Evolutionary conservation across 2,113 vertebrate genomes (phyloP).

Genomic region (Zosterops lateralis): DNA sequence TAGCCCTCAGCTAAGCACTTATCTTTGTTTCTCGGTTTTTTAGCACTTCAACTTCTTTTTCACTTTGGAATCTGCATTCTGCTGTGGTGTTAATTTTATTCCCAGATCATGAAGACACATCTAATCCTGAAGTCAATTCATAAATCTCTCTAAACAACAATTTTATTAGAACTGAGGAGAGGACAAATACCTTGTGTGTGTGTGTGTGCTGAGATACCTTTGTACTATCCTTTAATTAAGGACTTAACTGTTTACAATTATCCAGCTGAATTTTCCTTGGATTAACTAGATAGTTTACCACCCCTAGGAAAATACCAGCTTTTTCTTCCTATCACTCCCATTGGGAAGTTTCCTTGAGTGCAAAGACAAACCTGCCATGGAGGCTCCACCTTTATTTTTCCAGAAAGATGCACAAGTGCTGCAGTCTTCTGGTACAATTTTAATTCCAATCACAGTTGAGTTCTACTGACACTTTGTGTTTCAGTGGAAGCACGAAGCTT

Average conservation of each 20-base stretch:
- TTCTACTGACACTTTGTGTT: not conserved
- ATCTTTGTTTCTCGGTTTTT: not conserved
- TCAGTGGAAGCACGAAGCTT: not conserved
- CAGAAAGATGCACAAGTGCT: not conserved
- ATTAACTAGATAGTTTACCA: slow-evolving; percentile 47
- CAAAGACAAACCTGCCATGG: not conserved
- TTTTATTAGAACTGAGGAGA: slow-evolving; percentile 57
- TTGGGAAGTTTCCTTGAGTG: not conserved
- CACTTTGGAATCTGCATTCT: not conserved
- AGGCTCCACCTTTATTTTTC: not conserved
- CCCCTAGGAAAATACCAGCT: slow-evolving; percentile 29
- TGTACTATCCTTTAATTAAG: slow-evolving; percentile 65
- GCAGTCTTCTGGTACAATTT: not conserved
- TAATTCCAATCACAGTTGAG: slow-evolving; percentile 34
- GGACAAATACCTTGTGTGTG: not conserved
- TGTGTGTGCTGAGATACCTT: slow-evolving; percentile 44
- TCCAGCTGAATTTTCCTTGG: slow-evolving; percentile 28
- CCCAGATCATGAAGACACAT: slow-evolving; percentile 6
- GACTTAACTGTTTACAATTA: slow-evolving; percentile 48
- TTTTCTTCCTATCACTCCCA: not conserved
- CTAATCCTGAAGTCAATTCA: slow-evolving; percentile 63
- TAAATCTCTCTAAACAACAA: slow-evolving; percentile 61
- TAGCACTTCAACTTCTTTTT: not conserved
- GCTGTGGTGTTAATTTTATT: not conserved
- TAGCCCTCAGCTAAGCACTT: not conserved